A percentile compares a stretch with the other conserved stretches of the same genome.
Evolutionary conservation across 2,888 invertebrate species (phyloP).

Genomic region (Megalurothrips usitatus): DNA sequence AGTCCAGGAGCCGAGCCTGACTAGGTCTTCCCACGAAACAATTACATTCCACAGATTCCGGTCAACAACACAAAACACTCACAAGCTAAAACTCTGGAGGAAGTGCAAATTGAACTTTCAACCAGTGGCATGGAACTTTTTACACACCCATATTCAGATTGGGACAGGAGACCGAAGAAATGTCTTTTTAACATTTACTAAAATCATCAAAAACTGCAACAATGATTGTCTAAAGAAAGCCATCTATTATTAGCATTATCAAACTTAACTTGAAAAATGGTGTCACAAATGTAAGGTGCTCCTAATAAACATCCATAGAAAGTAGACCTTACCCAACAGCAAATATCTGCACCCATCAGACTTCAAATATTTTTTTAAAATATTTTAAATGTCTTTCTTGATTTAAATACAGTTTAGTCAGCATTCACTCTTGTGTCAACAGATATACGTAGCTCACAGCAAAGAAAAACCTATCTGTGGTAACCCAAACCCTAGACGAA

Average conservation of each 20-base stretch:
- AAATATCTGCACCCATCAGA: background rate
- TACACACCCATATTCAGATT: background rate
- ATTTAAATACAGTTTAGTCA: background rate
- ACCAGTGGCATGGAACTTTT: background rate
- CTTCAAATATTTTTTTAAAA: background rate
- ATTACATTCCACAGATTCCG: background rate
- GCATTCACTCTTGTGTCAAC: background rate
- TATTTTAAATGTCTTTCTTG: background rate
- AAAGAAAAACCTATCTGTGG: background rate
- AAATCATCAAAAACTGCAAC: slow-evolving; percentile 2
- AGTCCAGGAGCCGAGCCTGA: background rate
- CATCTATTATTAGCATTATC: background rate
- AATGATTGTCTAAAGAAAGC: background rate
- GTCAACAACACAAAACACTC: background rate
- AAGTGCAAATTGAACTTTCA: background rate
- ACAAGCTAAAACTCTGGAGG: background rate
- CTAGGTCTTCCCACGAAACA: background rate
- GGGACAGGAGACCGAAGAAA: background rate
- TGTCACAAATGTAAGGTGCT: background rate
- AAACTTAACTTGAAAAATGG: background rate
- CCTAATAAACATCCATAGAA: background rate
- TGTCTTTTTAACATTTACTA: slow-evolving; percentile 8
- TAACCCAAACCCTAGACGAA: background rate
- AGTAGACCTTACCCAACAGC: background rate
- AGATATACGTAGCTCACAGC: background rate